Percentiles rank a stretch among this genome's conserved stretches.
phyloP scores from a whole-genome alignment of 2,888 invertebrate species.

The Nemapogon koenigi region DNA sequence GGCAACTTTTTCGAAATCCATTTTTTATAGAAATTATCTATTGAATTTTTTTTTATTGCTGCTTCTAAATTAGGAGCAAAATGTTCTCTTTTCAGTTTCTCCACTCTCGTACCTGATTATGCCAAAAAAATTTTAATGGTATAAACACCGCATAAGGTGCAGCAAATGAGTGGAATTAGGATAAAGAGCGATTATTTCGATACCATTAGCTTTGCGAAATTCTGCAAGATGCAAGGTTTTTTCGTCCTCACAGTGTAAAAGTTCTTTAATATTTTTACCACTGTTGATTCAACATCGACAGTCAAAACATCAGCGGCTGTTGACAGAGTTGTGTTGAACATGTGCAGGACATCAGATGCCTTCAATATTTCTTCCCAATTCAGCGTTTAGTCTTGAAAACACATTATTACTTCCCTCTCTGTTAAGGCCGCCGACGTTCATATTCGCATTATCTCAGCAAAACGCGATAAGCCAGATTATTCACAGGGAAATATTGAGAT shows the following conservation, averaged over 20 bases:
- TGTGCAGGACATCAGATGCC: conserved; percentile 19
- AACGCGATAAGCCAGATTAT: conserved; percentile 18
- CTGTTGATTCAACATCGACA: conserved; percentile 18
- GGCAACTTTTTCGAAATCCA: no score
- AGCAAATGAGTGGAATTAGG: no score
- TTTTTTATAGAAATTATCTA: no score
- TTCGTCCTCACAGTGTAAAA: conserved; percentile 20
- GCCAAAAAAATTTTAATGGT: no score
- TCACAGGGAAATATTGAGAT: conserved; percentile 12
- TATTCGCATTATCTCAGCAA: conserved; percentile 13
- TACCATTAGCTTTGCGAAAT: no score
- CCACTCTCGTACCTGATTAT: no score
- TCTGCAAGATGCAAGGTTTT: no score
- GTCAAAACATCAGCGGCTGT: conserved; percentile 16
- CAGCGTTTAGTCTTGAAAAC: conserved; percentile 14
- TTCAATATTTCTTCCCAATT: conserved; percentile 13
- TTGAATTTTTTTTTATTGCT: no score
- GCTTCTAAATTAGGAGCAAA: no score
- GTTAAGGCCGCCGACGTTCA: conserved; percentile 19
- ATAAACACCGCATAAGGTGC: no score
- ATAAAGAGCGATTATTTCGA: no score
- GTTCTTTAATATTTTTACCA: conserved; percentile 20
- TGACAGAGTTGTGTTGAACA: conserved; percentile 18
- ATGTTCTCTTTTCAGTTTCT: no score
- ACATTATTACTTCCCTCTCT: conserved; percentile 16